Base-by-base conservation (phyloP, 2,113 vertebrate species). In the Tautogolabrus adspersus region DNA sequence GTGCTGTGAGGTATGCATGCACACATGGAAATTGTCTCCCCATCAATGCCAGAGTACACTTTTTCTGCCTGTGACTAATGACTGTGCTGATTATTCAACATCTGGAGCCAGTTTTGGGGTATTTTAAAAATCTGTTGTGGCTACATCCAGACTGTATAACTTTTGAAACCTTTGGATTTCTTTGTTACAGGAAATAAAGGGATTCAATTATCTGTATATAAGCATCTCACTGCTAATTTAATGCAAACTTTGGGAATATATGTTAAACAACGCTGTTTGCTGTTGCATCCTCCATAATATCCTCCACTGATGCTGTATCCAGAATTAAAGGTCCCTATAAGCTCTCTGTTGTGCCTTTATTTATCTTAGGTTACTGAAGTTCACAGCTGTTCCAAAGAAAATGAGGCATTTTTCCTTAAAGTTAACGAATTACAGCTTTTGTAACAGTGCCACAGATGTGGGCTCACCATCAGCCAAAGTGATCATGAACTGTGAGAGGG, bases 51-150 rank as follows among this genome's bases (percentile, higher is more conserved):
- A 81, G 58, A 74, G 74, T 34, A 38, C 60, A 78, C 56, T 56
- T 76, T 77, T 72, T 84, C 58, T 75, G 57, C 52, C 62, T 72
- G 47, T 86, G 87, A 89, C 86, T 86, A 87, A 89, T 84, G 83
- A 75, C 67, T 81, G 51, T 34, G 55, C 86, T 88, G 84, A 89
- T 92, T 81, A 68, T 70, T 82, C 61, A 81, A 92, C 92, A 92
- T 90, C 91, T 93, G 90, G 91, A 91, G 82, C 62, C 77, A 66
- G 75, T 93, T 92, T 90, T 22, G 60, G 83, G 88, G 79, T 80
- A 71, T 89, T 85, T 77, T 55, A 67, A 77, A 85, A 88, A 90
- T 87, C 72, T 83, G 74, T 86, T 82, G 82, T 72, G 84, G 82
- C 77, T 85, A 30, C 78, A 76, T 85, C 84, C 75, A 85, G 85